Base-by-base conservation (phyloP, 2,113 vertebrate genomes). In the Cyprinus carpio region DNA sequence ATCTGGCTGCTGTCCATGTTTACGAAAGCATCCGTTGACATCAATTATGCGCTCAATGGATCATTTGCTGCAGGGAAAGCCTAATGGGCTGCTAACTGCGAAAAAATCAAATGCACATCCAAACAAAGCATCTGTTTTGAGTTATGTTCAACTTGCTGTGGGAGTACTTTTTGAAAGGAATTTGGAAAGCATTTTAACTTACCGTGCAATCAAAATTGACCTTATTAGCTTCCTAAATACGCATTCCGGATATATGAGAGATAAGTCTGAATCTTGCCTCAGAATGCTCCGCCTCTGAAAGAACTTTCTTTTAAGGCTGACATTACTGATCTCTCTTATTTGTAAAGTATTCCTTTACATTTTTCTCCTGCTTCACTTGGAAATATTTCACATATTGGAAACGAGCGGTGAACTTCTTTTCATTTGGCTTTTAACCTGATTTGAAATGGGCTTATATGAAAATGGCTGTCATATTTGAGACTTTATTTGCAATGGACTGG, bases 41-140 rank as follows among this genome's bases (percentile, higher is more conserved):
- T 75, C 69, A 49, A 81, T 85, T 49, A 81, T 64, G 20, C 12
- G 56, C 25, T 86, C 29, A 23, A 62, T 54, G 40, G 54, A 54
- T 81, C 25, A 10, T 75, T 62, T 75, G 31, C 78, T 64, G 4
- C 37, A 37, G 54, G 40, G 40, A 60, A 34, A 72, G 78, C 40
- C 56, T 86, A 75, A 86, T 81, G 27, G 60, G 62, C 58, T 69
- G 58, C 67, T 82, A 75, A 76, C 69, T 40, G 79, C 27, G 51
- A 25, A 76, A 65, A 67, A 40, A 75, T 75, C 56, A 56, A 74
- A 86, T 31, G 23, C 54, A 54, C 71, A 37, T 76, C 43, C 74
- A 75, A 76, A 81, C 51, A 75, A 76, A 71, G 27, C 78, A 60
- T 80, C 67, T 75, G 67, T 43, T 64, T 85, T 74, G 54, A 80